Percentiles rank a stretch among this genome's conserved stretches.
Conservation (phyloP, 2,888 invertebrate genomes). For the Monoplex corrugatus region DNA sequence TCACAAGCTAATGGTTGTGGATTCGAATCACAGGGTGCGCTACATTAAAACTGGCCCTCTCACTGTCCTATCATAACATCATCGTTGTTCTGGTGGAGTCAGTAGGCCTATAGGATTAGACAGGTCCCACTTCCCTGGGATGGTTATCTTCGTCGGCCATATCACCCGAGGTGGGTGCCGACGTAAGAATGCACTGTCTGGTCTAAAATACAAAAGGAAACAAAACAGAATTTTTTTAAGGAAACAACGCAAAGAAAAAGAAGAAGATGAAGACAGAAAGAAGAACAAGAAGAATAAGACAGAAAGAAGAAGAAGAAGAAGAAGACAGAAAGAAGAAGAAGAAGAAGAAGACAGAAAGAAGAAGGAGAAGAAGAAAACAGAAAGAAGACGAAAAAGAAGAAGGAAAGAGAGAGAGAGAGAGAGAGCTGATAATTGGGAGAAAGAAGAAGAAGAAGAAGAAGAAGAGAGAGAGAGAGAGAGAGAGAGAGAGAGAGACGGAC, state of each 20-base stretch:
- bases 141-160: too few species aligned
- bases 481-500: background rate
- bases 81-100: background rate
- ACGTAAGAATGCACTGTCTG: too few species aligned
- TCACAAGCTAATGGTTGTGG: too few species aligned
- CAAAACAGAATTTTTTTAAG: background rate
- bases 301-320: background rate
- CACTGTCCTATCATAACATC: too few species aligned
- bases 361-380: background rate
- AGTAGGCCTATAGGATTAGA: background rate
- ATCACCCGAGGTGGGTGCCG: too few species aligned
- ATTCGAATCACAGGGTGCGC: too few species aligned
- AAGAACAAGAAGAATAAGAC: background rate
- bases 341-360: background rate
- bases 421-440: background rate
- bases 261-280: background rate
- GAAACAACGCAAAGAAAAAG: background rate
- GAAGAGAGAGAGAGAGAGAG: background rate
- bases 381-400: too few species aligned
- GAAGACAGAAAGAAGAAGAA: background rate
- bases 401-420: background rate
- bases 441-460: background rate
- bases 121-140: background rate
- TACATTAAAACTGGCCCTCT: too few species aligned
- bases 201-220: too few species aligned